Percentiles rank a stretch among this genome's conserved stretches.
Evolutionary conservation across 2,113 vertebrate species (phyloP).

Genomic region (Forbesichthys agassizii): DNA sequence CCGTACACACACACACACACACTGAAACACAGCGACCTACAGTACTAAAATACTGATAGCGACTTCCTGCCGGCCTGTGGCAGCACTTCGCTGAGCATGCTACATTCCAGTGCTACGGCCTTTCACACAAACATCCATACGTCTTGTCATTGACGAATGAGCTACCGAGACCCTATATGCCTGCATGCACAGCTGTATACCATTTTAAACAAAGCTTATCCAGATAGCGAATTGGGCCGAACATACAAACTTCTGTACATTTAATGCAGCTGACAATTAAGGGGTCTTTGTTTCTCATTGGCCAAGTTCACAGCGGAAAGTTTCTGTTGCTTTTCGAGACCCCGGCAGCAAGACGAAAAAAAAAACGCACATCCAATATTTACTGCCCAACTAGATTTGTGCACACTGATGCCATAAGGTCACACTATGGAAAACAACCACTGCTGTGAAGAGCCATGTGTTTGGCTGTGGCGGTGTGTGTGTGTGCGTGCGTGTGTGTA

Average conservation of each 20-base stretch:
- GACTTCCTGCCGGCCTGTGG: conserved; percentile 19
- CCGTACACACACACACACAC: background rate
- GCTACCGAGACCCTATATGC: conserved; percentile 8
- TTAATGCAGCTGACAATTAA: background rate
- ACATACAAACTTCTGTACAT: background rate
- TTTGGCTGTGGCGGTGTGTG: conserved; percentile 26
- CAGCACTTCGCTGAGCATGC: conserved; percentile 35
- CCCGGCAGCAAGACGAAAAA: background rate
- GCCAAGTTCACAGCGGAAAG: background rate
- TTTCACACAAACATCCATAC: conserved; percentile 12
- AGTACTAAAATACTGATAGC: background rate
- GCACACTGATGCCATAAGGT: conserved; percentile 52
- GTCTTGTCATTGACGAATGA: conserved; percentile 13
- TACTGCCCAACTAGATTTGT: conserved; percentile 27
- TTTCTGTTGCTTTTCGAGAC: background rate
- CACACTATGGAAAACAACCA: conserved; percentile 50
- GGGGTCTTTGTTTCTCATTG: background rate
- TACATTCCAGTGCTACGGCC: conserved; percentile 8
- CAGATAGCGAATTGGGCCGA: background rate
- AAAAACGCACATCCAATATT: background rate
- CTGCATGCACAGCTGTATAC: conserved; percentile 3
- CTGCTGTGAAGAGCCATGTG: conserved; percentile 65
- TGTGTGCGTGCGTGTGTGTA: conserved; percentile 19
- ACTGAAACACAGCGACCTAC: background rate
- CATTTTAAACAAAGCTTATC: background rate